Conservation (phyloP, 2,113 vertebrate genomes). For the Corythornis vintsioides region DNA sequence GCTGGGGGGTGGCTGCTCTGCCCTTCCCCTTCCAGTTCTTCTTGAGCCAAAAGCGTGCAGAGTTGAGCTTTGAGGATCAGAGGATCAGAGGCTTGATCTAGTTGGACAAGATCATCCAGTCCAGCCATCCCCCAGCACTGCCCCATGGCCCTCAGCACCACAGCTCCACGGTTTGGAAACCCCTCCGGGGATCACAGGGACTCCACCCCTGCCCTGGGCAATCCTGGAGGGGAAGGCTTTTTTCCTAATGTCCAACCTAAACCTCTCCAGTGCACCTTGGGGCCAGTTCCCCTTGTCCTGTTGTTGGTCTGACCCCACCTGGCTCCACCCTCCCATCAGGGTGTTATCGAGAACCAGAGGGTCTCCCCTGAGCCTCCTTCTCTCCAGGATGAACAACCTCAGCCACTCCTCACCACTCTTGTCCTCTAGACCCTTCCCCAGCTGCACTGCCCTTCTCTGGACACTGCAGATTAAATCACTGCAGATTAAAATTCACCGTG, state of each 20-base stretch:
- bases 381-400: background rate
- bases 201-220: background rate
- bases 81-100: background rate
- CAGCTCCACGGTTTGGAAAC: background rate
- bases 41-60: background rate
- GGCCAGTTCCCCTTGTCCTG: background rate
- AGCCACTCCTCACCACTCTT: background rate
- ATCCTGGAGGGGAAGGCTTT: background rate
- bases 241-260: background rate
- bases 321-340: background rate
- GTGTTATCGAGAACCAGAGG: background rate
- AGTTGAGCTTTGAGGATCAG: background rate
- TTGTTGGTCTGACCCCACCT: background rate
- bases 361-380: background rate
- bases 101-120: background rate
- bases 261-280: background rate
- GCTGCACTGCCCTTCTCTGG: background rate
- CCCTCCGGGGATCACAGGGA: background rate
- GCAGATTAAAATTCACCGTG: background rate
- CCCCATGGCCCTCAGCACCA: background rate
- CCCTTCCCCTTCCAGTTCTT: accelerated
- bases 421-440: background rate
- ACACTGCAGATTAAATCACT: background rate
- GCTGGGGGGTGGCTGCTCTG: accelerated
- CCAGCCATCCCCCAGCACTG: background rate